Evolutionary conservation across 1,140 invertebrate genomes (phyloP).

Genomic region (Eriosoma lanigerum): DNA sequence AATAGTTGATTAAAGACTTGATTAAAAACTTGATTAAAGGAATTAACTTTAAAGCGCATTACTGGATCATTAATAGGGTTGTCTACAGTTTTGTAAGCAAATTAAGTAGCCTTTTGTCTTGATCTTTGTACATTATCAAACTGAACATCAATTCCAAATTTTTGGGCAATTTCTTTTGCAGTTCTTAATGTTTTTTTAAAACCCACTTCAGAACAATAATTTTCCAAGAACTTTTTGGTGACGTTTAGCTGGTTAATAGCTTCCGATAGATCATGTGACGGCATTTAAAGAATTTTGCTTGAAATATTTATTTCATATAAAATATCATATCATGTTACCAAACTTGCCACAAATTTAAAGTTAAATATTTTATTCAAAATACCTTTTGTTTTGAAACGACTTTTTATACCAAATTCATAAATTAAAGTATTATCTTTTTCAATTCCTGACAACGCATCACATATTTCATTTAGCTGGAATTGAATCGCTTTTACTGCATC

Average conservation of each 20-base stretch:
- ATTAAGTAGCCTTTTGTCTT: not conserved
- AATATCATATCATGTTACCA: constrained; percentile 44
- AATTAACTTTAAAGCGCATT: constrained; percentile 16
- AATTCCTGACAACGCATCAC: constrained; percentile 35
- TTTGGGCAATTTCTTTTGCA: not conserved
- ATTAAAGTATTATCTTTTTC: constrained; percentile 9
- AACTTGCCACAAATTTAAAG: constrained; percentile 52
- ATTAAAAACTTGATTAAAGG: constrained; percentile 1
- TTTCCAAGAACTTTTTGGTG: constrained; percentile 1
- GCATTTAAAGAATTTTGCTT: constrained; percentile 46
- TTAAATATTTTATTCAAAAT: constrained; percentile 45
- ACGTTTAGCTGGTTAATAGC: not conserved
- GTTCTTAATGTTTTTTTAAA: constrained; percentile 29
- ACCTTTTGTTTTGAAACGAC: constrained; percentile 26
- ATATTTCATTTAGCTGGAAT: not conserved
- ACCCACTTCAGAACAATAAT: constrained; percentile 7
- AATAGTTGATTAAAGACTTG: too few species aligned
- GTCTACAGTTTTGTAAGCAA: not conserved
- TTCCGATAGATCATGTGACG: constrained; percentile 11
- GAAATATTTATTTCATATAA: constrained; percentile 52
- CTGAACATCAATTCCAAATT: not conserved
- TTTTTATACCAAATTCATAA: constrained; percentile 2
- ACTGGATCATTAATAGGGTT: constrained; percentile 21
- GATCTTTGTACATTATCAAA: not conserved
- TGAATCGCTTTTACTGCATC: constrained; percentile 52